Conservation (phyloP, 2,113 vertebrate genomes). For the Zosterops borbonicus region DNA sequence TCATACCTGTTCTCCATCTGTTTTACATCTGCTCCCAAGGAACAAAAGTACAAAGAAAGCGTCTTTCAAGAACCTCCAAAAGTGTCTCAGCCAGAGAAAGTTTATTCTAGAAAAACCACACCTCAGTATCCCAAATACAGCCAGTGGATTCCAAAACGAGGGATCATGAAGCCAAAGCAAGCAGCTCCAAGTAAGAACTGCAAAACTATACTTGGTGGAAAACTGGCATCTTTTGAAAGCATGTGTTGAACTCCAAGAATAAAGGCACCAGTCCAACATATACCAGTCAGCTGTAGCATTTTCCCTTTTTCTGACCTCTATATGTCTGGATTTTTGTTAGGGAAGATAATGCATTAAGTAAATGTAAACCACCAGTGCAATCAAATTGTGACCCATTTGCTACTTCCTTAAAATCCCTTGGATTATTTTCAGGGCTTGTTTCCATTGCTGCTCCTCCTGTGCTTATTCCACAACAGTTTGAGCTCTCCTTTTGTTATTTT, state of each 20-base stretch:
- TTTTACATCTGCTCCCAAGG: conserved; percentile 75
- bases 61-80: conserved; percentile 75
- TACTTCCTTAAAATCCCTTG: conserved; percentile 27
- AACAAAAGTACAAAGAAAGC: conserved; percentile 82
- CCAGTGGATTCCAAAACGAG: conserved; percentile 65
- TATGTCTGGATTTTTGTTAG: conserved; percentile 53
- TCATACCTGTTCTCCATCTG: conserved; percentile 63
- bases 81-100: conserved; percentile 63
- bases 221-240: conserved; percentile 70
- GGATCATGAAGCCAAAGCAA: conserved; percentile 73
- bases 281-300: conserved; percentile 54
- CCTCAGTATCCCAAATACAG: conserved; percentile 48
- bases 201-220: conserved; percentile 62
- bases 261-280: conserved; percentile 29
- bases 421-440: conserved; percentile 29
- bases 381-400: background rate
- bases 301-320: conserved; percentile 27
- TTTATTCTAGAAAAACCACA: conserved; percentile 72
- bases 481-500: background rate
- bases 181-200: conserved; percentile 79
- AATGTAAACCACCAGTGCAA: background rate
- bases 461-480: background rate
- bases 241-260: conserved; percentile 52
- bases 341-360: conserved; percentile 33
- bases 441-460: background rate